Evolutionary conservation across 2,797 vertebrate species (phyloP).

Genomic region (Tokudaia tokunoshimensis): DNA sequence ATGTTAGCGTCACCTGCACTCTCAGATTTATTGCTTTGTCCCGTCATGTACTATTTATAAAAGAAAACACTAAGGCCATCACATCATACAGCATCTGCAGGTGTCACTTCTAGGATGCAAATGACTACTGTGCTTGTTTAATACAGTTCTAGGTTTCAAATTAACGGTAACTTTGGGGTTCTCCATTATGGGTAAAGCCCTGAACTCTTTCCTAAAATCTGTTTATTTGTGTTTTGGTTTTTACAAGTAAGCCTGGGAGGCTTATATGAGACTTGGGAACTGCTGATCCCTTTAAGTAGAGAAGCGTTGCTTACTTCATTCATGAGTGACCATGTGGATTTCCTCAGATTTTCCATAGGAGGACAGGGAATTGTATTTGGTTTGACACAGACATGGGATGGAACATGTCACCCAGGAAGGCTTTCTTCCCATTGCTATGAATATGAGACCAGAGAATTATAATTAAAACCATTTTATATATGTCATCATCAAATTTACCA

Average conservation of each 20-base stretch:
- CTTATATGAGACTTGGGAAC: constrained; percentile 61
- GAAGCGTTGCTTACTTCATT: constrained; percentile 77
- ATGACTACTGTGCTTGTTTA: not conserved
- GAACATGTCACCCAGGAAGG: constrained; percentile 74
- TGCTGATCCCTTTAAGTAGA: constrained; percentile 68
- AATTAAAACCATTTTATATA: constrained; percentile 83
- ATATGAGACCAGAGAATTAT: constrained; percentile 78
- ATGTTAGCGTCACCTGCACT: not conserved
- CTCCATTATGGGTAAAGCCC: not conserved
- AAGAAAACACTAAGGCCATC: not conserved
- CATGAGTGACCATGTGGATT: constrained; percentile 71
- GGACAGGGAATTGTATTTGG: constrained; percentile 76
- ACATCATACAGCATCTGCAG: not conserved
- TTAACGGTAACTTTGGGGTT: constrained; percentile 3
- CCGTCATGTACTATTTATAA: not conserved
- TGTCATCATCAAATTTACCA: constrained; percentile 71
- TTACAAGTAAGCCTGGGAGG: constrained; percentile 59
- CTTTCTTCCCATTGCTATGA: constrained; percentile 73
- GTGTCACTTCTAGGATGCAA: not conserved
- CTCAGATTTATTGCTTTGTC: not conserved
- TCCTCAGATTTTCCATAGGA: constrained; percentile 79
- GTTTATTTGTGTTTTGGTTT: constrained; percentile 58
- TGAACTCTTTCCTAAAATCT: not conserved
- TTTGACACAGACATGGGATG: constrained; percentile 79
- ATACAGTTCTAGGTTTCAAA: not conserved